Evolutionary conservation across 2,113 vertebrate genomes (phyloP), one percentile per base, ranked within the genome.

Genomic region (Phodopus roborovskii): DNA sequence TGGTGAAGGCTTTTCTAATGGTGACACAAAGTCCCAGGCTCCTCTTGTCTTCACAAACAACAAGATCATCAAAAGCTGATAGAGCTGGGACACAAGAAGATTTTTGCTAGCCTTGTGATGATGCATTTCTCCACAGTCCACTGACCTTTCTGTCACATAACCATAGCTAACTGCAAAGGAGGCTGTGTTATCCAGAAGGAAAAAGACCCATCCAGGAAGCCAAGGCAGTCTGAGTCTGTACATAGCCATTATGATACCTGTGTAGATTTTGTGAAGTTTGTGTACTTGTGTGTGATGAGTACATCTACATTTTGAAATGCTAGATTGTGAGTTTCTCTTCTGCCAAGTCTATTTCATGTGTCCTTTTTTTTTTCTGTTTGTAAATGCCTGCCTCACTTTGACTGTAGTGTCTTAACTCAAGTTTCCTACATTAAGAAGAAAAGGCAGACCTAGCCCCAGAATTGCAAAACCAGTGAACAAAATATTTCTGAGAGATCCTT

Each of bases 401-500:
- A 95, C 48, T 81, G 19, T 58, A 86, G 42, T 78, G 64, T 83
- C 77, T 93, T 94, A 53, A 73, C 91, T 88, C 42, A 95, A 66
- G 36, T 64, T 96, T 10, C 89, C 30, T 96, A 6, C 17, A 71
- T 75, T 89, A 20, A 28, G 64, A 56, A 87, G 75, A 62, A 62
- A 45, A 84, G 16, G 22, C 92, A 96, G 87, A 90, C 11, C 19
- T 88, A 81, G 64, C 26, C 62, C 93, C 75, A 89, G 36, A 95
- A 92, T 96, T 85, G 75, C 56, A 73, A 95, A 94, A 94, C 28
- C 50, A 73, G 58, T 84, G 36, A 96, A 89, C 62, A 84, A 91
- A 91, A 71, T 93, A 94, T 93, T 94, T 92, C 42, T 33, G 91
- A 92, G 68, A 88, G 53, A 66, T 94, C 82, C 91, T 91, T 70